These are phyloP conservation scores for Drosophila mayri DNA, from an alignment of 1,140 invertebrate species.

Conservation along the genomic window DNA sequence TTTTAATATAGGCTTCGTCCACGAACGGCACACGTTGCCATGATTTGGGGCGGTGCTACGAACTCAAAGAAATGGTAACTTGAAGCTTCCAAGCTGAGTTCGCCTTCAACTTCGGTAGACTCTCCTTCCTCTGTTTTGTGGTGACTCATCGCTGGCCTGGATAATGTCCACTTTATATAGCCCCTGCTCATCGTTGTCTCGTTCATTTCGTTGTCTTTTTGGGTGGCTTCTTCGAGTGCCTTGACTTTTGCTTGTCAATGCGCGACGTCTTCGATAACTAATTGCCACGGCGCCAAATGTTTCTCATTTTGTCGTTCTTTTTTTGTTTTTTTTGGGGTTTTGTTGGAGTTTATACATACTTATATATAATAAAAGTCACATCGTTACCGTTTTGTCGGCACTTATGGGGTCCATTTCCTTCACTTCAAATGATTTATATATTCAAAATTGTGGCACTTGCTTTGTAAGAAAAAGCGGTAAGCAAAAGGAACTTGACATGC, in stretches of 20 bases:
- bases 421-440: conserved; percentile 31
- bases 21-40: conserved; percentile 53
- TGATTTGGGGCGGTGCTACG: conserved; percentile 71
- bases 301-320: conserved; percentile 46
- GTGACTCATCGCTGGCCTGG: conserved; percentile 43
- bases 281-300: conserved; percentile 81
- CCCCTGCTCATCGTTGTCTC: neutral
- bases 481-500: conserved; percentile 6
- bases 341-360: conserved; percentile 24
- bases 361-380: conserved; percentile 71
- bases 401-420: conserved; percentile 21
- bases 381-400: conserved; percentile 68
- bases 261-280: conserved; percentile 81
- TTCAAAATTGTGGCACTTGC: conserved; percentile 17
- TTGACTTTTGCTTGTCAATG: conserved; percentile 82
- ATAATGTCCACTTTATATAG: conserved; percentile 55
- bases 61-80: too few relatives aligned
- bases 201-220: conserved; percentile 45
- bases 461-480: neutral
- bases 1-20: conserved; percentile 62
- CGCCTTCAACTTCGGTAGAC: conserved; percentile 12
- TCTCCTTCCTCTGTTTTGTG: conserved; percentile 3
- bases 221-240: conserved; percentile 73
- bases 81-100: neutral
- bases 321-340: conserved; percentile 7